Evolutionary conservation across 2,888 invertebrate genomes (phyloP).

Genomic region (Julus scanicus): DNA sequence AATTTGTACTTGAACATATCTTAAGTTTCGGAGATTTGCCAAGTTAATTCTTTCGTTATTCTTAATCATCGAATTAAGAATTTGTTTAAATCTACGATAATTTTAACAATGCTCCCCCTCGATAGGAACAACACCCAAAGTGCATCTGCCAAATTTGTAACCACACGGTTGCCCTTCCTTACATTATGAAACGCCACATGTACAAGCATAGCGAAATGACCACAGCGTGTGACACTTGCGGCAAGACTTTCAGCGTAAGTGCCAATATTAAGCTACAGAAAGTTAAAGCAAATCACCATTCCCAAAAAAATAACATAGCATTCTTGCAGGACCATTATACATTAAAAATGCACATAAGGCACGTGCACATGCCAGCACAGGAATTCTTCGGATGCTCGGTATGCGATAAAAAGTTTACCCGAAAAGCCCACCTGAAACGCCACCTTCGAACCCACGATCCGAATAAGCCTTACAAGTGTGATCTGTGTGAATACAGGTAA

Average conservation of each 20-base stretch:
- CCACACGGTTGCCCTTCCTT: constrained; percentile 66
- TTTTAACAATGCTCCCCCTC: too few species aligned
- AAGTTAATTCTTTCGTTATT: too few species aligned
- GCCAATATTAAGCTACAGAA: background rate
- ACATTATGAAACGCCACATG: constrained; percentile 66
- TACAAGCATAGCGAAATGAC: constrained; percentile 65
- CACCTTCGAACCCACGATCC: constrained; percentile 66
- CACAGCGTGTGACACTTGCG: constrained; percentile 66
- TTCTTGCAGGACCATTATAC: constrained; percentile 65
- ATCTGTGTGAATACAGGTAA: constrained; percentile 67
- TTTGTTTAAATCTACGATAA: too few species aligned
- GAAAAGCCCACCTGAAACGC: constrained; percentile 67
- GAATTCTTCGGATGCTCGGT: constrained; percentile 65
- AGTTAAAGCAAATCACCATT: background rate
- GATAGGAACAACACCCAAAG: constrained; percentile 63
- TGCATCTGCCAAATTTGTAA: constrained; percentile 65
- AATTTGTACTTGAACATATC: too few species aligned
- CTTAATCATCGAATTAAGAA: too few species aligned
- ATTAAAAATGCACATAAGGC: constrained; percentile 67
- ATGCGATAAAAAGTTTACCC: constrained; percentile 66
- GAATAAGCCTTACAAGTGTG: constrained; percentile 66
- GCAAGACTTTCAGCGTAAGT: constrained; percentile 65
- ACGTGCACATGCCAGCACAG: constrained; percentile 67
- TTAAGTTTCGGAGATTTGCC: too few species aligned
- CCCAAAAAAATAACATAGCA: constrained; percentile 50